Conservation (phyloP, 1,140 invertebrate genomes). For the Drosophila varians region DNA sequence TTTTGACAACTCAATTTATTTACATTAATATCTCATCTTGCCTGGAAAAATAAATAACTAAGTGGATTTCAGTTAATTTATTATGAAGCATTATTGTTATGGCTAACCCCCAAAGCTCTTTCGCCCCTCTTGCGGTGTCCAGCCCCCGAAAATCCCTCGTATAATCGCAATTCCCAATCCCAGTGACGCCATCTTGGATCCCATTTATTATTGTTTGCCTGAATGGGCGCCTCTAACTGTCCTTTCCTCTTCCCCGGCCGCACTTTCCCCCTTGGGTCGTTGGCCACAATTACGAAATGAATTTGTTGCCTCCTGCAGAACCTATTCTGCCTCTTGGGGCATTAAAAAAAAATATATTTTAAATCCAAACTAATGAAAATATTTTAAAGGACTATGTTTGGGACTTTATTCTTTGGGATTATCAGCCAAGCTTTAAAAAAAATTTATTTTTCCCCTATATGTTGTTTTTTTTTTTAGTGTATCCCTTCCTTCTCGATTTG, state of each 20-base stretch:
- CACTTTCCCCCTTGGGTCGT: conserved; percentile 55
- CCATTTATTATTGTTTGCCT: conserved; percentile 78
- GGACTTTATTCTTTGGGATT: neutral
- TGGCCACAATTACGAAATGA: conserved; percentile 81
- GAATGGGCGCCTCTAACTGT: conserved; percentile 43
- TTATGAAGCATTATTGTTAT: conserved; percentile 77
- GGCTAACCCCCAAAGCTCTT: conserved; percentile 13
- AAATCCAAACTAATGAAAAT: neutral
- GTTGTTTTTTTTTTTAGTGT: neutral
- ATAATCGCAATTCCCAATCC: conserved; percentile 47
- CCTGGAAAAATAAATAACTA: conserved; percentile 53
- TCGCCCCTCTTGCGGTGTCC: neutral
- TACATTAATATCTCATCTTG: conserved; percentile 82
- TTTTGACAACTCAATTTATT: conserved; percentile 84
- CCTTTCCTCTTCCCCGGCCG: conserved; percentile 1
- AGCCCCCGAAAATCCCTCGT: neutral
- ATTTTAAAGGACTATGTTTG: too few species aligned
- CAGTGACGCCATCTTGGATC: conserved; percentile 57
- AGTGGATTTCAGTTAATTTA: conserved; percentile 84
- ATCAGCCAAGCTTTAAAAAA: too few species aligned
- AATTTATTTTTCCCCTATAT: neutral
- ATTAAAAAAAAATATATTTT: conserved; percentile 4
- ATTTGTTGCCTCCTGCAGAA: conserved; percentile 59
- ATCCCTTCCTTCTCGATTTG: conserved; percentile 9
- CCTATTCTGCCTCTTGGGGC: conserved; percentile 10